phyloP scores from a whole-genome alignment of 2,797 vertebrate species.

The Macropodus opercularis region DNA sequence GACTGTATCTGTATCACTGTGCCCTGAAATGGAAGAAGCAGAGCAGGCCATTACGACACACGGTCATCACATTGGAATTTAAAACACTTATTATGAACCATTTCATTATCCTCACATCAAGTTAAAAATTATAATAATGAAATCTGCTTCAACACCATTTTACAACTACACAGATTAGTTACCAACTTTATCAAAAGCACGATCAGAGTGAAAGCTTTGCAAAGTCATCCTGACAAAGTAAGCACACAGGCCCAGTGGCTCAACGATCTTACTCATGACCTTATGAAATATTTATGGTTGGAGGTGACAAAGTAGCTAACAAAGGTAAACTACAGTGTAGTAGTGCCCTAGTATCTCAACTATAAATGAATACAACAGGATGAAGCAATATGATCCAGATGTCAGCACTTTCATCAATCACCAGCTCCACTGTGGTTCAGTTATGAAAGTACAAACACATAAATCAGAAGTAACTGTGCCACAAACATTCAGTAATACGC shows the following conservation, averaged over 20 bases:
- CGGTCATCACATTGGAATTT: background rate
- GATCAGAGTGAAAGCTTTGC: slow-evolving; percentile 5
- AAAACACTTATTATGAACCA: background rate
- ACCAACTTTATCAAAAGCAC: background rate
- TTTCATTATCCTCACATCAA: too few relatives aligned
- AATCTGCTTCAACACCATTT: background rate
- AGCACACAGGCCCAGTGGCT: slow-evolving; percentile 15
- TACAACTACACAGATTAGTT: background rate
- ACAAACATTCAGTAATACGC: slow-evolving; percentile 29
- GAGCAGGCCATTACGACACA: background rate
- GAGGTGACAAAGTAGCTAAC: slow-evolving; percentile 18
- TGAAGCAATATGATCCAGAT: background rate
- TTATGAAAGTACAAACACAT: background rate
- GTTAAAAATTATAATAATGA: too few relatives aligned
- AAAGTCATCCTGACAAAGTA: slow-evolving; percentile 23
- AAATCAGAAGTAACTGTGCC: slow-evolving; percentile 8
- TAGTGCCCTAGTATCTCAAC: too few relatives aligned
- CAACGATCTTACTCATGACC: slow-evolving; percentile 30
- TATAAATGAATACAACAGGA: background rate
- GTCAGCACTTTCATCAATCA: background rate
- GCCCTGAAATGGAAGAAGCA: slow-evolving; percentile 72
- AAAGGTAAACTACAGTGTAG: slow-evolving; percentile 7
- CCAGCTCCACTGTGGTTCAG: background rate
- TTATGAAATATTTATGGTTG: slow-evolving; percentile 59
- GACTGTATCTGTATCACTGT: slow-evolving; percentile 81